Conservation (phyloP, 2,888 invertebrate species). For the Dioctria rufipes region DNA sequence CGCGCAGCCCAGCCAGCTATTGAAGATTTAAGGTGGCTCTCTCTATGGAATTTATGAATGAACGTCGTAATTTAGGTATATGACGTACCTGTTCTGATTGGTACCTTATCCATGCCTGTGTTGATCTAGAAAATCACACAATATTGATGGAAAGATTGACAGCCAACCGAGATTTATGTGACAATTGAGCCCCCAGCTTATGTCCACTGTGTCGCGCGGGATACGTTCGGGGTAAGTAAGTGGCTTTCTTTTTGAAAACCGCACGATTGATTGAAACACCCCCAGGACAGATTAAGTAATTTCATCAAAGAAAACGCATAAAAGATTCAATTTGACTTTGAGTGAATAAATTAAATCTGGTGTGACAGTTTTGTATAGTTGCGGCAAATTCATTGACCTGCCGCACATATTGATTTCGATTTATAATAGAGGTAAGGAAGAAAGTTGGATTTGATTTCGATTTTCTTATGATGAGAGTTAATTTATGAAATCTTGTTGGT, state of each 20-base stretch:
- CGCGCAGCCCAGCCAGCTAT: not conserved
- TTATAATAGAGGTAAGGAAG: no score
- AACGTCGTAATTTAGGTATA: not conserved
- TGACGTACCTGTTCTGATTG: not conserved
- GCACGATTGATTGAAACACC: slow-evolving; percentile 40
- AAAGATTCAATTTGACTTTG: not conserved
- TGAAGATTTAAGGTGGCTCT: slow-evolving; percentile 3
- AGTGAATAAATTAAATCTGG: not conserved
- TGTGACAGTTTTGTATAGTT: not conserved
- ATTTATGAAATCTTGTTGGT: no score
- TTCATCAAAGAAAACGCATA: not conserved
- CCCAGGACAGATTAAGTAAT: slow-evolving; percentile 20
- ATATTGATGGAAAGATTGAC: slow-evolving; percentile 40
- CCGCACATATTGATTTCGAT: not conserved
- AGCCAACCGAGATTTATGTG: slow-evolving; percentile 40
- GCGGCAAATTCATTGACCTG: not conserved
- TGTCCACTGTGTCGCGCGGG: slow-evolving; percentile 15
- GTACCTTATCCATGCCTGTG: slow-evolving; percentile 3
- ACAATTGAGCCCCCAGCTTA: slow-evolving; percentile 9
- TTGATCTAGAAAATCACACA: slow-evolving; percentile 37
- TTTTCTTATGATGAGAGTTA: no score
- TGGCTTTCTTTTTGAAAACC: slow-evolving; percentile 40
- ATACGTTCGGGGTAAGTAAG: not conserved
- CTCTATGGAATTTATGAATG: slow-evolving; percentile 3
- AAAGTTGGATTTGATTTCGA: no score